Base-by-base conservation (phyloP, 1,140 invertebrate species). In the Adelges cooleyi region DNA sequence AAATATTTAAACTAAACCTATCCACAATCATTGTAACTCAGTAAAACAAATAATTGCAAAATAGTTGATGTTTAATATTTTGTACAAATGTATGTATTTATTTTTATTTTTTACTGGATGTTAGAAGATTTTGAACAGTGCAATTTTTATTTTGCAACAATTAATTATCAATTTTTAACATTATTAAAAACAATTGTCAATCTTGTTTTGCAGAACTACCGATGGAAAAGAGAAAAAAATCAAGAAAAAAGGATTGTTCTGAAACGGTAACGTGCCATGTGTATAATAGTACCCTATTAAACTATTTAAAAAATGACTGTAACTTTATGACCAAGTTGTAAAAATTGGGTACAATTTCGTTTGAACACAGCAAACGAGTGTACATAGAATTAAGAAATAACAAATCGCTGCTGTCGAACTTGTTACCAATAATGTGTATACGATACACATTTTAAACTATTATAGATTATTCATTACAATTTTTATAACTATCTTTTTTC, bases 211-310 rank as follows among this genome's bases (percentile, higher is more conserved):
- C 77, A 81, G 80, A 73, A 69, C 77, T 53, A 77, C 80, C 68
- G 80, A 81, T 68, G 79, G 79, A 70, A 81, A 81, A 75, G 79
- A 80, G 68, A 81, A 80, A 74, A 80, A 80, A 72, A 79, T 71
- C 70, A 81, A 80, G 78, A 81, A 80, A 73, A 81, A 80, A 71
- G 79, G 79, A 66, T 76, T 80, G 65, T 81, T 81, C 72, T 80
- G 80, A 77, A 70, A 65, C 42, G 38, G 59, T 20, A 36, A 66
- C 11, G 51, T 54, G 51, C 36, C 51, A 44, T 66, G 29, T 62
- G 22, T 62, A 10, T n/a, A n/a, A n/a, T 62, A 62, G 27, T 27
- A 62, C 29, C 56, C 42, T 62, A 62, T 62, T 46, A 59, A 33
- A 33, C 11, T 33, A 6, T 11, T n/a, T n/a, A n/a, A n/a, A n/a